These are phyloP conservation scores for Microtus ochrogaster DNA, from an alignment of 2,113 vertebrate species.

Conservation along the genomic window DNA sequence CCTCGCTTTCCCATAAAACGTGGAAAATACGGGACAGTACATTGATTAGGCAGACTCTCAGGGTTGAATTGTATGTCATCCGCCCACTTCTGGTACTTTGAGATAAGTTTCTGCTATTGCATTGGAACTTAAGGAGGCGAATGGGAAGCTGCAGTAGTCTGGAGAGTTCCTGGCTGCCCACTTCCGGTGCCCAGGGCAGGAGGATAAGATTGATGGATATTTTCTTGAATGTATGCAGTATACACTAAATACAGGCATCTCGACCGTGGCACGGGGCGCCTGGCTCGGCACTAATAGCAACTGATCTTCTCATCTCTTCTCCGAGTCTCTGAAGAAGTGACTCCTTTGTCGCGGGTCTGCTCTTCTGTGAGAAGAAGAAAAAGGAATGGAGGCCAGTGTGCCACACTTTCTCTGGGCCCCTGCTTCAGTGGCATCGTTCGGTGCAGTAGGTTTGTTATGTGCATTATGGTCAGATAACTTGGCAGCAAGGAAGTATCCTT, in stretches of 20 bases:
- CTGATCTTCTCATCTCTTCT: not conserved
- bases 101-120: constrained; percentile 77
- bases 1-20: constrained; percentile 83
- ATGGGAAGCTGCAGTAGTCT: constrained; percentile 70
- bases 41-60: constrained; percentile 81
- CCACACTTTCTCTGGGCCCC: not conserved
- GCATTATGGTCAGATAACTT: not conserved
- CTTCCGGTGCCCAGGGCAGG: constrained; percentile 26
- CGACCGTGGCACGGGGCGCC: not conserved
- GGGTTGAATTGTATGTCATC: constrained; percentile 76
- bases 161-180: constrained; percentile 50
- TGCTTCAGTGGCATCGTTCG: not conserved
- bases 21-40: constrained; percentile 81
- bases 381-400: not conserved
- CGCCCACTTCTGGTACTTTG: constrained; percentile 76
- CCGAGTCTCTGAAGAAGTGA: not conserved
- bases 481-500: not conserved
- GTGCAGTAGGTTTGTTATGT: not conserved
- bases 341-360: not conserved
- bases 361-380: not conserved
- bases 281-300: not conserved
- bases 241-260: not conserved
- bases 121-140: constrained; percentile 78
- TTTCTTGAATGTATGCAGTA: not conserved
- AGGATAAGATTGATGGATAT: not conserved